Base-by-base conservation (phyloP, 2,113 vertebrate species). In the Ctenodactylus gundi region DNA sequence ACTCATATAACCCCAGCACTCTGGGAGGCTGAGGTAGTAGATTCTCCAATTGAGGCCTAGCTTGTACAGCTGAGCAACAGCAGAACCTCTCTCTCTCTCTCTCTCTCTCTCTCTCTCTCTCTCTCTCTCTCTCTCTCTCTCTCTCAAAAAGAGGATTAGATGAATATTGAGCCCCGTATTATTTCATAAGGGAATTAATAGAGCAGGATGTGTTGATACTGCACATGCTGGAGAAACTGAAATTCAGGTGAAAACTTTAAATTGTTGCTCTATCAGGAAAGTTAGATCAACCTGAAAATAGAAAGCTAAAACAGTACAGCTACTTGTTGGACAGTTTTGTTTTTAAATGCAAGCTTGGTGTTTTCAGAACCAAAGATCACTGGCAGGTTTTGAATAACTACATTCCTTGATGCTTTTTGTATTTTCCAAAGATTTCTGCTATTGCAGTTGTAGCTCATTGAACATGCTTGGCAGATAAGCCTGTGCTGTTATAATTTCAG, bases 151-250 rank as follows among this genome's bases (percentile, higher is more conserved):
- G n/a, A n/a, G n/a, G n/a, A n/a, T n/a, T 83, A 93, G 72, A 49
- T 49, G 85, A 81, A 53, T 94, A 77, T 44, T 82, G 73, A 67
- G 73, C 27, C 85, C 44, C 14, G 4, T 91, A 31, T 49, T 90
- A 9, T 88, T 93, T 92, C 57, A 64, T 88, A 85, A 94, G 67
- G 20, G 27, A 68, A 34, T 93, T 90, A 93, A 81, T 76, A 85
- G 20, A 67, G 44, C 55, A 85, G 80, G 84, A 96, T 6, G 88
- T 92, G 83, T 0, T 87, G 80, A n/a, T 81, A 68, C 3, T 49
- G 4, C 2, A 84, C 14, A 36, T 82, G 4, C 14, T 85, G 6
- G 36, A 85, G 39, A 72, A 85, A 72, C 95, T 88, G n/a, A n/a
- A 58, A 21, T 68, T 25, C 41, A 84, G 81, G n/a, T n/a, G 88